Percentiles rank a stretch among this genome's conserved stretches.
These are phyloP conservation scores for Latrodectus elegans DNA, from an alignment of 2,888 invertebrate species.

Conservation along the genomic window DNA sequence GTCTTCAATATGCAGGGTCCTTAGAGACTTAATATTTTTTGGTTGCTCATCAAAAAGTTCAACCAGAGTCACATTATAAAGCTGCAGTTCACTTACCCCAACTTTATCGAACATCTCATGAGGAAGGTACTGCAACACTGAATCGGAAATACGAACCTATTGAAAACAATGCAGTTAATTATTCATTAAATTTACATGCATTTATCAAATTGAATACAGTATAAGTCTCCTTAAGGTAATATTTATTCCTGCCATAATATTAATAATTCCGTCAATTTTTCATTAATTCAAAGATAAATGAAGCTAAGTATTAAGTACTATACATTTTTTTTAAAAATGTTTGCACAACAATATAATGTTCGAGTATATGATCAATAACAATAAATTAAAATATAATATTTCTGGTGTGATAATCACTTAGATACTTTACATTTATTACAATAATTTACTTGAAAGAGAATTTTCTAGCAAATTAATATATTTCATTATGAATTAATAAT, in stretches of 20 bases:
- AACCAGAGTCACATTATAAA: conserved; percentile 27
- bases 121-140: conserved; percentile 30
- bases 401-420: too few relatives aligned
- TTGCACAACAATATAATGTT: background rate
- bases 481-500: too few relatives aligned
- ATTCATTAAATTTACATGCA: background rate
- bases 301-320: too few relatives aligned
- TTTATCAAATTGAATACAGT: background rate
- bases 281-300: background rate
- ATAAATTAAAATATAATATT: too few relatives aligned
- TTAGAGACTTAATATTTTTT: conserved; percentile 13
- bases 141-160: conserved; percentile 28
- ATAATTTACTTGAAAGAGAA: too few relatives aligned
- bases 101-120: conserved; percentile 37
- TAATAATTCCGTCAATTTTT: background rate
- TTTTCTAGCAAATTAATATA: too few relatives aligned
- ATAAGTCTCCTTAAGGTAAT: background rate
- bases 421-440: too few relatives aligned
- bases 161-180: background rate
- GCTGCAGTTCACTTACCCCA: conserved; percentile 3
- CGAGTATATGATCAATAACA: too few relatives aligned
- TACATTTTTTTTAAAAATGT: background rate
- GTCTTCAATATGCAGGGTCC: conserved; percentile 22
- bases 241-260: background rate
- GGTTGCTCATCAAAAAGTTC: conserved; percentile 32